Evolutionary conservation across 1,140 invertebrate species (phyloP), one percentile per base, ranked within the genome.

Genomic region (Spodoptera litura): DNA sequence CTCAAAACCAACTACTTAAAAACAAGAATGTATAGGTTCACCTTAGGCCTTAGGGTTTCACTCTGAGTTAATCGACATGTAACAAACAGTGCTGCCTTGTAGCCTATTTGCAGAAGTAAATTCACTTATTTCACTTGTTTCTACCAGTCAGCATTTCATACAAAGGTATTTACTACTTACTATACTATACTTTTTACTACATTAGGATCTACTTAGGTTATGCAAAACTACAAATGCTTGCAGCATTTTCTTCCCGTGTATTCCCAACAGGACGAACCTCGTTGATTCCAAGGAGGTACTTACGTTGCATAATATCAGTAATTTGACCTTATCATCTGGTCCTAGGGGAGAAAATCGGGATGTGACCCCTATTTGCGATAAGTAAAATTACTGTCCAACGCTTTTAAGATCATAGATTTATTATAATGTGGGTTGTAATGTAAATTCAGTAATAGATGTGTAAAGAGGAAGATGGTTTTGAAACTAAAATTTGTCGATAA

Each of bases 261-360:
- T 83, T 76, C 76, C 55, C 52, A 70, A 31, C 52, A 70, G 12
- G 15, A 49, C 35, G 25, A 12, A 12, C 5, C 61, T 56, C 77
- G 76, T 70, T 73, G 76, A 68, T 79, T 71, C 84, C 81, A 79
- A 86, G 82, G 82, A 81, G 81, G 82, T 82, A 81, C 82, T 80
- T 81, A 78, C 66, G 25, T 76, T 64, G 78, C 81, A 78, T 86
- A 88, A 88, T 88, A 86, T 86, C 80, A 87, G 85, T 88, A 88
- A 85, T 88, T 87, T 84, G 75, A 59, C 77, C 81, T 86, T 86
- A 88, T 88, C 85, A 87, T 80, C 79, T 85, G 44, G 83, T 87
- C 71, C 66, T 31, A 84, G 80, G 81, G 77, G 61, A 84, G 81
- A 88, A 83, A 87, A 87, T 85, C 78, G 66, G 74, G 81, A 78